phyloP scores from a whole-genome alignment of 1,140 invertebrate species.

The Leptinotarsa undecemlineata region DNA sequence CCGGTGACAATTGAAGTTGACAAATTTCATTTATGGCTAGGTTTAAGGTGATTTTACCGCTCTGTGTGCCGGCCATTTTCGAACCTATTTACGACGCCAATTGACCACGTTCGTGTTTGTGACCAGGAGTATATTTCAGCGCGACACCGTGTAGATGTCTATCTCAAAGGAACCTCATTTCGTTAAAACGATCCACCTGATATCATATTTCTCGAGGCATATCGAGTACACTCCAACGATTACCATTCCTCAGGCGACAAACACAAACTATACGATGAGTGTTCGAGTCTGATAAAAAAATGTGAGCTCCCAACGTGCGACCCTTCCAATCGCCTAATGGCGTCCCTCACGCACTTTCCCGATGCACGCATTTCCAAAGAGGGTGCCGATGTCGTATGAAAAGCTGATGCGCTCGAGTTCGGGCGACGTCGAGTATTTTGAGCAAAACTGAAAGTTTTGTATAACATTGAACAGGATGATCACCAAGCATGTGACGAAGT shows the following conservation, averaged over 20 bases:
- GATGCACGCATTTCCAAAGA: no score
- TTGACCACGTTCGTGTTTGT: not conserved
- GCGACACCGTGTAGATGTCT: not conserved
- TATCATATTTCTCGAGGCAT: not conserved
- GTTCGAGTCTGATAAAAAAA: not conserved
- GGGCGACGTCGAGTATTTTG: no score
- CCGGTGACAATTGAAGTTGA: no score
- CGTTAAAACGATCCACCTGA: not conserved
- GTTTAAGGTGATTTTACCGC: no score
- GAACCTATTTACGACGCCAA: not conserved
- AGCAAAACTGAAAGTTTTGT: no score
- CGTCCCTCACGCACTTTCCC: not conserved
- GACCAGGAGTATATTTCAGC: not conserved
- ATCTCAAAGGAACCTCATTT: not conserved
- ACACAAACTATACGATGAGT: constrained; percentile 2
- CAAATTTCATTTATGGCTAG: no score
- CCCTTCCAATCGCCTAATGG: constrained; percentile 6
- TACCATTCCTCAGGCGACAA: not conserved
- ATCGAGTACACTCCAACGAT: not conserved
- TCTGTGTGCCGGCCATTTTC: constrained; percentile 32
- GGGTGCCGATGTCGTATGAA: no score
- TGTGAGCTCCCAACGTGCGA: not conserved
- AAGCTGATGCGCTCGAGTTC: no score
- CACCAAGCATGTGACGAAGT: no score
- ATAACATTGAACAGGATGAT: no score